These are phyloP conservation scores for Leptopilina syphax DNA, from an alignment of 2,888 invertebrate species.

Conservation along the genomic window DNA sequence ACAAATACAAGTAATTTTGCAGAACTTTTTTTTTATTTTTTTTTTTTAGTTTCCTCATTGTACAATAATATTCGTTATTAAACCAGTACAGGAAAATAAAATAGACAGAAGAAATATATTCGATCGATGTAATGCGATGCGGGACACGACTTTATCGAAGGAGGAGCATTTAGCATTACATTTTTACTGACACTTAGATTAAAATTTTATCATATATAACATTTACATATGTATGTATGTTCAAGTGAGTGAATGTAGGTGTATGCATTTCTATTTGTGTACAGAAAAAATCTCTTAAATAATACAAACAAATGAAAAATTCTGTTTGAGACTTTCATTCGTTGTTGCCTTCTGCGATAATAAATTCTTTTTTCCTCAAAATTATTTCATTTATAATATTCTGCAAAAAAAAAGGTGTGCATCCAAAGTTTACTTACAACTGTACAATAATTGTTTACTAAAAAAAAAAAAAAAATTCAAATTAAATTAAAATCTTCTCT, in stretches of 20 bases:
- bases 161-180: slow-evolving; percentile 46
- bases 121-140: slow-evolving; percentile 65
- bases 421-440: slow-evolving; percentile 30
- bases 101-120: slow-evolving; percentile 67
- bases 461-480: neutral
- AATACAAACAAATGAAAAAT: slow-evolving; percentile 29
- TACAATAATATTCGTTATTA: slow-evolving; percentile 67
- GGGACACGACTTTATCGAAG: slow-evolving; percentile 61
- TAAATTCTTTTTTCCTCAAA: slow-evolving; percentile 1
- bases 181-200: slow-evolving; percentile 48
- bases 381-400: slow-evolving; percentile 15
- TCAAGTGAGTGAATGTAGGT: slow-evolving; percentile 38
- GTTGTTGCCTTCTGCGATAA: neutral
- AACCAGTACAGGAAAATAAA: slow-evolving; percentile 68
- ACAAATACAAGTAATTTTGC: neutral
- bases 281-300: slow-evolving; percentile 16
- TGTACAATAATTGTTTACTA: slow-evolving; percentile 19
- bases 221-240: slow-evolving; percentile 28
- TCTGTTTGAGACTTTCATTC: slow-evolving; percentile 33
- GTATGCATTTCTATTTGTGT: slow-evolving; percentile 31
- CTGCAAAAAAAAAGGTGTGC: slow-evolving; percentile 20
- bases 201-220: slow-evolving; percentile 15
- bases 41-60: slow-evolving; percentile 59
- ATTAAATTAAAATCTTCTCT: slow-evolving; percentile 20
- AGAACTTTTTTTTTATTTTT: slow-evolving; percentile 46